Conservation (phyloP, 2,113 vertebrate genomes). For the Lathamus discolor region DNA sequence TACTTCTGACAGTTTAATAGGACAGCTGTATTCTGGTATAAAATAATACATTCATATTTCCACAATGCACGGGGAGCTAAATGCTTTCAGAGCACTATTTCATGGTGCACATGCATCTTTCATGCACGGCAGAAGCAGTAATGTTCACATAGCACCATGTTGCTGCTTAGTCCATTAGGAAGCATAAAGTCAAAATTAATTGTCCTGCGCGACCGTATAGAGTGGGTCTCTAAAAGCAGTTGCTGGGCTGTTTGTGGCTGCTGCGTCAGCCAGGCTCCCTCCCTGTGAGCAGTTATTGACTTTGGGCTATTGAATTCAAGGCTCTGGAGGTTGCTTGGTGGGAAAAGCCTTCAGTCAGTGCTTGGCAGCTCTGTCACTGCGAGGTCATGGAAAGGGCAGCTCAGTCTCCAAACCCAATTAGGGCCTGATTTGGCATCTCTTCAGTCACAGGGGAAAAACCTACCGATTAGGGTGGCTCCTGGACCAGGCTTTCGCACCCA, state of each 20-base stretch:
- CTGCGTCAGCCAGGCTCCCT: background rate
- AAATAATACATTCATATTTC: background rate
- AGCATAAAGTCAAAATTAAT: slow-evolving; percentile 27
- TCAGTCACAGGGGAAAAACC: background rate
- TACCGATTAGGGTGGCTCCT: background rate
- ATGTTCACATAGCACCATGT: background rate
- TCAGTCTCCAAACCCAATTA: background rate
- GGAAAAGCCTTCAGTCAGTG: slow-evolving; percentile 14
- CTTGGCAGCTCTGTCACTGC: slow-evolving; percentile 12
- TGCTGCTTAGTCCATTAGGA: slow-evolving; percentile 25
- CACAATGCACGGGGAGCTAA: background rate
- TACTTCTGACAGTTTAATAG: slow-evolving; percentile 35
- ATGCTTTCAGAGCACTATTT: background rate
- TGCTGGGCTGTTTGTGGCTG: background rate
- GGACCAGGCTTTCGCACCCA: background rate
- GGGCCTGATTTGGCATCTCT: background rate
- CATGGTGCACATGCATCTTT: background rate
- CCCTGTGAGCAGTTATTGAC: background rate
- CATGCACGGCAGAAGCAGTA: background rate
- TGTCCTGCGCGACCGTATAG: background rate
- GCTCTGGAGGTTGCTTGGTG: slow-evolving; percentile 12
- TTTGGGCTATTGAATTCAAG: slow-evolving; percentile 29
- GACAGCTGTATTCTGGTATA: background rate
- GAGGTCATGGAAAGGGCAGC: slow-evolving; percentile 21
- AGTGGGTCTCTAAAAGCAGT: slow-evolving; percentile 5